A percentile compares a stretch with the other conserved stretches of the same genome.
Evolutionary conservation across 2,888 invertebrate species (phyloP).

Genomic region (Drosophila meridiana): DNA sequence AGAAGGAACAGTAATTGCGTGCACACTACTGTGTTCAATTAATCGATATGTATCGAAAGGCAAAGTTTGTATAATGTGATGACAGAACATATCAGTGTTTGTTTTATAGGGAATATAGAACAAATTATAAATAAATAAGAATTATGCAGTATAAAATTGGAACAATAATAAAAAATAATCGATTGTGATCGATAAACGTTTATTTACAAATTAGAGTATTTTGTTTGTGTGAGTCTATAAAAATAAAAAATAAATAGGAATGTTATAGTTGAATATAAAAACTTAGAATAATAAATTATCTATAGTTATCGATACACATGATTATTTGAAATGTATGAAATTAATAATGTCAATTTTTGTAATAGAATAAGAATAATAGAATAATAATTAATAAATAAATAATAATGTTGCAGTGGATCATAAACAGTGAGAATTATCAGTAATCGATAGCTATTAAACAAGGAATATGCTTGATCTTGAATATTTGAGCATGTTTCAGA

Average conservation of each 20-base stretch:
- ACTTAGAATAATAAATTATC: too few relatives aligned
- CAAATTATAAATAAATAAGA: background rate
- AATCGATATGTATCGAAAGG: constrained; percentile 6
- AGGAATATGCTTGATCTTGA: too few relatives aligned
- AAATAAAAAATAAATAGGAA: background rate
- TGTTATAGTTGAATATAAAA: too few relatives aligned
- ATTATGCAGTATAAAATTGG: background rate
- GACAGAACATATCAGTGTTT: background rate
- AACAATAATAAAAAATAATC: background rate
- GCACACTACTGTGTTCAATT: background rate
- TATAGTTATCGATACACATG: too few relatives aligned
- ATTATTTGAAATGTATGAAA: too few relatives aligned
- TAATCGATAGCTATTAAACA: background rate
- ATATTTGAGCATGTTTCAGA: background rate
- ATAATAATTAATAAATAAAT: background rate
- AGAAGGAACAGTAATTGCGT: too few relatives aligned
- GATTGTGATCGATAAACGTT: background rate
- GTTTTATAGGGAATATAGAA: background rate
- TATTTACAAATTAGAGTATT: background rate
- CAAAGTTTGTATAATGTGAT: background rate
- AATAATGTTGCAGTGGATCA: background rate
- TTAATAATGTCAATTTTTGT: too few relatives aligned
- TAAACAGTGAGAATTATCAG: background rate
- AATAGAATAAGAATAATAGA: too few relatives aligned
- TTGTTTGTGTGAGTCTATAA: background rate